These are phyloP conservation scores for Rhinichthys klamathensis DNA, from an alignment of 2,113 vertebrate species.

Conservation along the genomic window DNA sequence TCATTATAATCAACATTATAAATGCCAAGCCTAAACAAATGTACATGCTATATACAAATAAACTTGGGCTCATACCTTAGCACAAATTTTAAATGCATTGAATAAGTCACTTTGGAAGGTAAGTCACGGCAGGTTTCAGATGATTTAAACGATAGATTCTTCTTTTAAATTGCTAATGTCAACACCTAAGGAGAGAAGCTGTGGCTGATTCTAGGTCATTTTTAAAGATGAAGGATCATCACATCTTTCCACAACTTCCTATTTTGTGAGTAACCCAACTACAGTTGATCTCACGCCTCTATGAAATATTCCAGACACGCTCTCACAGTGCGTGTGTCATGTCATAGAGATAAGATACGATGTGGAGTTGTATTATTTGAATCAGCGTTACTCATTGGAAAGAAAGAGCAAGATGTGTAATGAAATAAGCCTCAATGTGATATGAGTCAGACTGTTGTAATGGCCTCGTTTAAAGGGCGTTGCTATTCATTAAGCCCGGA, in stretches of 20 bases:
- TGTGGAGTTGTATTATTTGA: conserved; percentile 30
- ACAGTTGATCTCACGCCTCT: not conserved
- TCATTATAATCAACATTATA: not conserved
- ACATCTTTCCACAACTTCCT: not conserved
- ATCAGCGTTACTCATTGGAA: conserved; percentile 28
- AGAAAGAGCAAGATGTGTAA: conserved; percentile 48
- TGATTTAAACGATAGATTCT: not conserved
- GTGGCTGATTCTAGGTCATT: not conserved
- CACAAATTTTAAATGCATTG: not conserved
- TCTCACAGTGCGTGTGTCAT: not conserved
- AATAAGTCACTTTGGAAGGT: not conserved
- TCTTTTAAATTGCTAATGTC: not conserved
- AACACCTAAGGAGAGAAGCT: not conserved
- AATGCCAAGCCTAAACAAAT: not conserved
- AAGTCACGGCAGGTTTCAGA: not conserved
- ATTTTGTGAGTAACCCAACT: not conserved
- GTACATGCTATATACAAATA: not conserved
- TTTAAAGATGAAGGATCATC: not conserved
- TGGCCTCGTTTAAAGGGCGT: conserved; percentile 49
- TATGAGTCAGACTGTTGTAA: conserved; percentile 48
- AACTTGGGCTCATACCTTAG: not conserved
- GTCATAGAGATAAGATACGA: conserved; percentile 27
- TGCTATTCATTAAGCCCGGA: conserved; percentile 53
- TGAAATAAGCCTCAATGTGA: conserved; percentile 40
- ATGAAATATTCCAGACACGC: conserved; percentile 7